Base-by-base conservation (phyloP, 2,113 vertebrate species). In the Coreoperca whiteheadi region DNA sequence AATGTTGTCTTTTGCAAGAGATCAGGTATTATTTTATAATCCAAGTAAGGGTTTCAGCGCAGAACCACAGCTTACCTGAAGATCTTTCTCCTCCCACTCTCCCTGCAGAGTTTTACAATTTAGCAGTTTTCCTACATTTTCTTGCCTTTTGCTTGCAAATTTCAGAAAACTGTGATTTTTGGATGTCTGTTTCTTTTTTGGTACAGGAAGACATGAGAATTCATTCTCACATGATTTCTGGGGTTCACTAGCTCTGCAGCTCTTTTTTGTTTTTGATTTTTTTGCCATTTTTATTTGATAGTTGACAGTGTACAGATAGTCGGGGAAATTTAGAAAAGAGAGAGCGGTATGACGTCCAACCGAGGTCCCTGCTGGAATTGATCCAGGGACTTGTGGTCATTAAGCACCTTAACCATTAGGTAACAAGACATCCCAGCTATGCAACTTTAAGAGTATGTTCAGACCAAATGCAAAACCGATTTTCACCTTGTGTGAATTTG, bases 11-110 rank as follows among this genome's bases (percentile, higher is more conserved):
- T 71, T 65, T 3, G 12, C 14, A 37, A 1, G 16, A 48, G 28
- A 72, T 16, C 18, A 20, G 53, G 21, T 71, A 41, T 80, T 66
- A 53, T 78, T 72, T 84, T n/a, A 43, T 16, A 18, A 60, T 54
- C 18, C 28, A 25, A 39, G 41, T 66, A 50, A 51, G 14, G 20
- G 57, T 79, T 75, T 71, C 51, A 25, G 7, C 56, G 60, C 60
- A 59, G 23, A 74, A 57, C 53, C 30, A 71, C 56, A 63, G 39
- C 28, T 71, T 69, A 65, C 57, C 66, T 63, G 48, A 43, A 32
- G 7, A 32, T 46, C 50, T 65, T 46, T 63, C 65, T 70, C 15
- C 1, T 32, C 65, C 34, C 61, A 21, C 53, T 77, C 30, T 73
- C 46, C 41, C 41, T 68, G 60, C 32, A 69, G 23, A 73, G 56